A percentile compares a stretch with the other conserved stretches of the same genome.
These are phyloP conservation scores for Pseudochirops corinnae DNA, from an alignment of 2,797 vertebrate genomes.

Conservation along the genomic window DNA sequence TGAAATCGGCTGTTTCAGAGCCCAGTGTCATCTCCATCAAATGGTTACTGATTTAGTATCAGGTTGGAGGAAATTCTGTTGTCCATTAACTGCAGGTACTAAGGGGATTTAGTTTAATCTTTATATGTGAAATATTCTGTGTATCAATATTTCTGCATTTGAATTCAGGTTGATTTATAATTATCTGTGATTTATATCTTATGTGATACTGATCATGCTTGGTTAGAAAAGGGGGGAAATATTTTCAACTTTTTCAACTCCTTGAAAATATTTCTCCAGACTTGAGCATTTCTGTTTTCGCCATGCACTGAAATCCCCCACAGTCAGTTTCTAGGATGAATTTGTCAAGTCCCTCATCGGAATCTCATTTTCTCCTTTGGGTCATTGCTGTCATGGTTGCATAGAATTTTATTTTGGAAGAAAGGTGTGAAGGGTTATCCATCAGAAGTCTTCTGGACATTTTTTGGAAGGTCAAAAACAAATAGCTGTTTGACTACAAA, in stretches of 20 bases:
- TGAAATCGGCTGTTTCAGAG: neutral
- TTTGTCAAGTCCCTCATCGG: conserved; percentile 28
- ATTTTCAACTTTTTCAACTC: conserved; percentile 18
- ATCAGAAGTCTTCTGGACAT: neutral
- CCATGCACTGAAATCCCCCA: neutral
- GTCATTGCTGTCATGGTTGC: neutral
- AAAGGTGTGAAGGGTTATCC: neutral
- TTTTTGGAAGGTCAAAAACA: conserved; percentile 11
- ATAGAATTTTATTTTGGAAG: conserved; percentile 23
- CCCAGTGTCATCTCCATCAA: neutral
- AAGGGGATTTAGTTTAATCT: neutral
- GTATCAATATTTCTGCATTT: conserved; percentile 10
- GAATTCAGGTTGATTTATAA: neutral
- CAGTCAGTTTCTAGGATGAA: neutral
- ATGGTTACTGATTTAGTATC: neutral
- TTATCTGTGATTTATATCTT: neutral
- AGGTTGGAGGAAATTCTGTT: neutral
- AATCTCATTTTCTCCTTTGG: conserved; percentile 12
- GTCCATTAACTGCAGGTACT: neutral
- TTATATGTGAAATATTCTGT: neutral
- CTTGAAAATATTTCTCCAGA: conserved; percentile 31
- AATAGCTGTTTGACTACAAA: neutral
- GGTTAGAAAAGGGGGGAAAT: neutral
- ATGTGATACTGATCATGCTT: conserved; percentile 32
- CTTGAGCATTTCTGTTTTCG: neutral